phyloP scores from a whole-genome alignment of 2,113 vertebrate species.

The Atherinomorus stipes region DNA sequence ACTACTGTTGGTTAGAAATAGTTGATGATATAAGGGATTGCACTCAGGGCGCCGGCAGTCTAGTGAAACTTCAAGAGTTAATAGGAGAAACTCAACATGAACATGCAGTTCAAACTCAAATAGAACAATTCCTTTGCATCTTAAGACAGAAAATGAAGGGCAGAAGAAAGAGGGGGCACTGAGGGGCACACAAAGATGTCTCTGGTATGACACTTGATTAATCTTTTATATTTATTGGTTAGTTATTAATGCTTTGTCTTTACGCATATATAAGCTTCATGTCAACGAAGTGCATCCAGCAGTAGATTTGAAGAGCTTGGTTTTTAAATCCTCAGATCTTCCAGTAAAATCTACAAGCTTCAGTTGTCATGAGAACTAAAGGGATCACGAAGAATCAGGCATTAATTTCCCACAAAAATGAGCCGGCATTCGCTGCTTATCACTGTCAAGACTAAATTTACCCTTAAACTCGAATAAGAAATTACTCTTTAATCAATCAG shows the following conservation, averaged over 20 bases:
- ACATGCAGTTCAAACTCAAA: slow-evolving; percentile 1
- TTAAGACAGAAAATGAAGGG: background rate
- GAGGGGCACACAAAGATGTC: background rate
- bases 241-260: slow-evolving; percentile 13
- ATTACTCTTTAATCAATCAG: slow-evolving; percentile 17
- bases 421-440: slow-evolving; percentile 11
- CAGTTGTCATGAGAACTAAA: background rate
- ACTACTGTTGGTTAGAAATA: too few species aligned
- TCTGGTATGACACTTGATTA: background rate
- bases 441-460: slow-evolving; percentile 24
- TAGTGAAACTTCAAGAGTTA: too few species aligned
- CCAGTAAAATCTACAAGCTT: slow-evolving; percentile 26
- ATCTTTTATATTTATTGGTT: background rate
- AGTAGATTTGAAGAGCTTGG: background rate
- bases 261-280: background rate
- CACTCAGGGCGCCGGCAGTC: too few species aligned
- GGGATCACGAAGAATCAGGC: background rate
- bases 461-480: slow-evolving; percentile 15
- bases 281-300: slow-evolving; percentile 2
- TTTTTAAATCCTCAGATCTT: slow-evolving; percentile 11
- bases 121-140: slow-evolving; percentile 1
- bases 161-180: background rate
- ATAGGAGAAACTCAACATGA: background rate
- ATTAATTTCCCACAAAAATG: slow-evolving; percentile 16
- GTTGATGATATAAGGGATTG: too few species aligned